Base-by-base conservation (phyloP, 2,888 invertebrate genomes). In the Leucophenga montana region DNA sequence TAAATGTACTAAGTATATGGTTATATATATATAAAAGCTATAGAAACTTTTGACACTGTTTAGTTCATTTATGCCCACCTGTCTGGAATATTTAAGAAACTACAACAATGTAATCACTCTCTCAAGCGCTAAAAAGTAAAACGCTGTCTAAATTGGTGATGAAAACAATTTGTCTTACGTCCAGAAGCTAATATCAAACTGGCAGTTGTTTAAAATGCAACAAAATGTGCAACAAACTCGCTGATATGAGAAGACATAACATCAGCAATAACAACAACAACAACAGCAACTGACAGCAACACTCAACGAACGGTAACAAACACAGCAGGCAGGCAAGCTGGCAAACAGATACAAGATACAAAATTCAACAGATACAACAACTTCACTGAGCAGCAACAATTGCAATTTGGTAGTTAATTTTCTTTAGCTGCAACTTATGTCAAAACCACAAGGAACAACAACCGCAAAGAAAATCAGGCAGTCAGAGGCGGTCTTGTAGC, bases 381-480 rank as follows among this genome's bases (percentile, higher is more conserved):
- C 39, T 39, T 39, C 39, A 39, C 22, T 27, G 57, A 57, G 27
- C 18, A 31, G 18, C 57, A 67, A 59, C 50, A 66, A 66, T 66
- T 66, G 66, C 66, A 66, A 66, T 66, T 56, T 54, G 56, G 66
- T 56, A 66, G 66, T 66, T 66, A 56, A 56, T 66, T 66, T 66
- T 56, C 33, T 56, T 56, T 61, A 61, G 61, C 61, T 16, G 39
- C 61, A 61, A 39, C 61, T 61, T 61, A 61, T 61, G 61, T 61
- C 44, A 61, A 61, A 61, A 61, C 61, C 61, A 16, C 39, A 8
- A 39, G 39, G 39, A 39, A 39, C 39, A 39, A 39, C 39, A 39
- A 39, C 8, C 39, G 8, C 39, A 11, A 39, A 39, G 11, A 39
- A 39, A 27, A 27, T 27, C 27, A 27, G 27, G 27, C 27, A 27